phyloP scores from a whole-genome alignment of 1,140 invertebrate genomes.

The Drosophila miranda region DNA sequence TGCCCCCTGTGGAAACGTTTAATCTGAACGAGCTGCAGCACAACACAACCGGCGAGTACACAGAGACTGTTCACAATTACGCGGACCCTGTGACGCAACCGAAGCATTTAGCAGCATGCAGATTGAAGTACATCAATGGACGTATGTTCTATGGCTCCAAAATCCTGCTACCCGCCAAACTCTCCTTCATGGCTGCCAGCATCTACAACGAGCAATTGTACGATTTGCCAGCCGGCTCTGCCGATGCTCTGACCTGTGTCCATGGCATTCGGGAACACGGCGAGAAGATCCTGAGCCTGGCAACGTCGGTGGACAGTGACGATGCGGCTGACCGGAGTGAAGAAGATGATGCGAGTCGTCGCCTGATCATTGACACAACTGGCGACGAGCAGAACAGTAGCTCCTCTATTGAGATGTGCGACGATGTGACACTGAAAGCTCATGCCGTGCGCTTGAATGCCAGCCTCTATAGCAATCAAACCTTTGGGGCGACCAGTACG shows the following conservation, averaged over 20 bases:
- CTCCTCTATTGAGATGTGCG: constrained; percentile 74
- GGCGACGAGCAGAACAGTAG: constrained; percentile 63
- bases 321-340: constrained; percentile 71
- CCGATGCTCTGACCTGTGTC: constrained; percentile 43
- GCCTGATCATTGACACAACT: constrained; percentile 67
- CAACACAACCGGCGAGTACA: constrained; percentile 57
- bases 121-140: constrained; percentile 76
- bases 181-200: constrained; percentile 74
- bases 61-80: constrained; percentile 67
- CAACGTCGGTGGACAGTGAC: constrained; percentile 58
- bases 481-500: constrained; percentile 56
- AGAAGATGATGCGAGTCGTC: constrained; percentile 70
- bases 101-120: constrained; percentile 48
- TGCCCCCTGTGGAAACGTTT: constrained; percentile 62
- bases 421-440: constrained; percentile 56
- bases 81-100: constrained; percentile 38
- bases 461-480: constrained; percentile 53
- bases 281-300: constrained; percentile 60
- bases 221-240: constrained; percentile 13
- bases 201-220: constrained; percentile 60
- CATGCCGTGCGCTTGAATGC: constrained; percentile 76
- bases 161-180: constrained; percentile 73
- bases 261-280: constrained; percentile 70
- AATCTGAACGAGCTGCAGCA: constrained; percentile 66
- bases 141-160: constrained; percentile 78